Base-by-base conservation (phyloP, 2,888 invertebrate species). In the Acheta domesticus region DNA sequence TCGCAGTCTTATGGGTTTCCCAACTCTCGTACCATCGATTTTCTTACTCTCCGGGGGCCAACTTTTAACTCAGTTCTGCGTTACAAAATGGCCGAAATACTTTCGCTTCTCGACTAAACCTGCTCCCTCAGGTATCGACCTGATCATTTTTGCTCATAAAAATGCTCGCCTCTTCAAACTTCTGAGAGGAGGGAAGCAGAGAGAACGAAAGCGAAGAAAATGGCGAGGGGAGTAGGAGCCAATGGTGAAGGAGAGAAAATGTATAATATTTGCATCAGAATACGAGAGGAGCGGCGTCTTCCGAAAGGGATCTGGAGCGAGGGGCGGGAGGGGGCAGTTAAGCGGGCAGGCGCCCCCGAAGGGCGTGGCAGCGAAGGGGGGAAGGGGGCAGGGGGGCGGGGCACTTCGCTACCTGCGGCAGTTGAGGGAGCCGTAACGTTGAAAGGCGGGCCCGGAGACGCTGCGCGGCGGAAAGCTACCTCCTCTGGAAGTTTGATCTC, bases 401-500 rank as follows among this genome's bases (percentile, higher is more conserved):
- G 75, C 49, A 49, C 78, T 49, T 74, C 78, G 21, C 74, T 79
- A 74, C 50, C 77, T 79, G n/a, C 50, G 19, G 75, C 75, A 75
- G 23, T 36, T 36, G n/a, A 36, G 23, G 11, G 20, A 21, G 23
- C 48, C 48, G 75, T 36, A 21, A 75, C 75, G 48, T 75, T 36
- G 20, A 75, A 36, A 75, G 20, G 75, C 19, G 36, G 5, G 36
- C 1, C 36, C 36, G n/a, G 12, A 21, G 76, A 76, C 11, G 48
- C 78, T 12, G 74, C 20, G 76, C 49, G 19, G 5, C 50, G 23
- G 73, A 48, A 20, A 21, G 76, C 48, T 62, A 74, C 77, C 48
- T 36, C 76, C 48, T 50, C 62, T 49, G 73, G 80, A 80, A 74
- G 76, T 20, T 74, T 79, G 78, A 77, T 77, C 77, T 78, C 74